These are phyloP conservation scores for Frankliniella fusca DNA, from an alignment of 2,888 invertebrate genomes.

Conservation along the genomic window DNA sequence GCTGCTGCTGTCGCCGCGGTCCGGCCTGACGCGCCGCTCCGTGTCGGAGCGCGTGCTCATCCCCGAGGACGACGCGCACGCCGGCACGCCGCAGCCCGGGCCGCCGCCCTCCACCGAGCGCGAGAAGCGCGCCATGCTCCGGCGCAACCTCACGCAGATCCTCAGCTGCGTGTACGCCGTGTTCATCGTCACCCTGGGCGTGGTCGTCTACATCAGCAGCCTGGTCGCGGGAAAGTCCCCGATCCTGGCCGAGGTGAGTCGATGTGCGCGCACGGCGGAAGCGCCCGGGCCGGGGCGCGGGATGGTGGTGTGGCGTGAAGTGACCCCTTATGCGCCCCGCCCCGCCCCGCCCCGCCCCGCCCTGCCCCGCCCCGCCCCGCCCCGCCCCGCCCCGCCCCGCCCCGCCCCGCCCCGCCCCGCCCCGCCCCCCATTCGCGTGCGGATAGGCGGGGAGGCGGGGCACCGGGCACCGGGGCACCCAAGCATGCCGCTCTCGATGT, in stretches of 20 bases:
- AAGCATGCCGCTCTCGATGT: not conserved
- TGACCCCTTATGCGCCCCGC: no score
- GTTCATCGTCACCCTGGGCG: constrained; percentile 61
- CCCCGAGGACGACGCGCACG: not conserved
- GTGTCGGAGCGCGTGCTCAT: constrained; percentile 17
- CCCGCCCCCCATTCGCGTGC: not conserved
- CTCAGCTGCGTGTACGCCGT: constrained; percentile 66
- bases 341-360: no score
- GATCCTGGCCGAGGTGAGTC: constrained; percentile 54
- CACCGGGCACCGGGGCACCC: no score
- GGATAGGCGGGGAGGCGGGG: no score
- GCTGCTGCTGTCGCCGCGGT: constrained; percentile 7
- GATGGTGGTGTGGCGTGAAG: no score
- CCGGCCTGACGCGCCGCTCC: constrained; percentile 1
- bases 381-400: no score
- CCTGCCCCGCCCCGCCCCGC: no score
- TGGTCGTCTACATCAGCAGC: constrained; percentile 61
- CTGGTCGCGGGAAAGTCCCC: constrained; percentile 50
- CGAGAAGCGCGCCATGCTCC: constrained; percentile 1
- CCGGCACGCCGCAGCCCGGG: not conserved
- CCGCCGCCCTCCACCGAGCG: not conserved
- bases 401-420: not conserved
- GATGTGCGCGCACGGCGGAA: not conserved
- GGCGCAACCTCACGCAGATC: constrained; percentile 57
- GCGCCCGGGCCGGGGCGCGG: no score